Percentiles rank a stretch among this genome's conserved stretches.
Conservation (phyloP, 2,888 invertebrate genomes). For the Drosophila multiciliata region DNA sequence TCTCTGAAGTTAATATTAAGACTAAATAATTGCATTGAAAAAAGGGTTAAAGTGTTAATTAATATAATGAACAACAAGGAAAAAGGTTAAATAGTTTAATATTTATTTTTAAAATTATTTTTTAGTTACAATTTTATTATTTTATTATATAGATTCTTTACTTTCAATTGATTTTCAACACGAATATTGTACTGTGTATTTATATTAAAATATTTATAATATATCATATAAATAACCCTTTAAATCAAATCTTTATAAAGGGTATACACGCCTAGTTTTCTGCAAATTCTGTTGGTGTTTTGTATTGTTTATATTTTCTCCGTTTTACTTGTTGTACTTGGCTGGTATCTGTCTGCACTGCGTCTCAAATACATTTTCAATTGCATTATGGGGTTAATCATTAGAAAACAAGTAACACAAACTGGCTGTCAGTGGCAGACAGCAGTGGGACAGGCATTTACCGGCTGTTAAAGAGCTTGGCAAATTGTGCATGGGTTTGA, state of each 20-base stretch:
- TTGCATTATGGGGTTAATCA: slow-evolving; percentile 61
- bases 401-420: slow-evolving; percentile 40
- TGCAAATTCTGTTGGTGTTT: background rate
- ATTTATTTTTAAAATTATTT: background rate
- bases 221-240: no score
- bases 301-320: slow-evolving; percentile 3
- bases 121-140: background rate
- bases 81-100: background rate
- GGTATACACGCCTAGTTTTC: slow-evolving; percentile 13
- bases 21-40: background rate
- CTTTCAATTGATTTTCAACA: background rate
- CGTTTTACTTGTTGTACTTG: slow-evolving; percentile 36
- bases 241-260: background rate
- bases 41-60: background rate
- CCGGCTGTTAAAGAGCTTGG: slow-evolving; percentile 25
- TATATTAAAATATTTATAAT: background rate
- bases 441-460: slow-evolving; percentile 14
- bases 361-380: slow-evolving; percentile 50
- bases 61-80: no score
- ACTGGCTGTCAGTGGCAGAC: slow-evolving; percentile 17
- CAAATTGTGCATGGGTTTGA: slow-evolving; percentile 26
- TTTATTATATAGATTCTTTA: background rate
- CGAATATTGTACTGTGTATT: background rate
- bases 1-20: background rate
- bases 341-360: slow-evolving; percentile 34